Percentiles rank a stretch among this genome's conserved stretches.
These are phyloP conservation scores for Campoplex capitator DNA, from an alignment of 2,888 invertebrate genomes.

Conservation along the genomic window DNA sequence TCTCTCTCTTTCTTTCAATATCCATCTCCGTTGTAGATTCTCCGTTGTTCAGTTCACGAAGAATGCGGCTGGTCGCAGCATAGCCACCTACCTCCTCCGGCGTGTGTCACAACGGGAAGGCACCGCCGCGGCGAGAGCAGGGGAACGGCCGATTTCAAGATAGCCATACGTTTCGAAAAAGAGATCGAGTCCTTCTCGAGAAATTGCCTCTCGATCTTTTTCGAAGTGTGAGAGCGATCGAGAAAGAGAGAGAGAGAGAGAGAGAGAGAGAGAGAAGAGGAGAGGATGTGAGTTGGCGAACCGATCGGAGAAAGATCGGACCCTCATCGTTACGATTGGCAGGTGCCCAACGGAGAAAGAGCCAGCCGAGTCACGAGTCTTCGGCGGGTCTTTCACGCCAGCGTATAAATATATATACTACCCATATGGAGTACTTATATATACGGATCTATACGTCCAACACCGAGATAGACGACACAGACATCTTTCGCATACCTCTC, in stretches of 20 bases:
- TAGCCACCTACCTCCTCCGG: neutral
- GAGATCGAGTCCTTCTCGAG: slow-evolving; percentile 43
- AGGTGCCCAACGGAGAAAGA: slow-evolving; percentile 55
- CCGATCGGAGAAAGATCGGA: slow-evolving; percentile 51
- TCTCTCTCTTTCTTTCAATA: neutral
- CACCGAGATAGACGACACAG: slow-evolving; percentile 30
- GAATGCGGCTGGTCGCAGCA: slow-evolving; percentile 15
- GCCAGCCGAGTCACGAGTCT: slow-evolving; percentile 11
- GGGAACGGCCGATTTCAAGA: slow-evolving; percentile 45
- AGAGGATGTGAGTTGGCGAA: slow-evolving; percentile 36
- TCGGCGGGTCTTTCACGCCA: slow-evolving; percentile 5
- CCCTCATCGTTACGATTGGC: slow-evolving; percentile 66
- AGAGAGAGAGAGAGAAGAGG: slow-evolving; percentile 22
- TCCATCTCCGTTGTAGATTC: neutral
- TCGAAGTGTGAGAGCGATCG: slow-evolving; percentile 40
- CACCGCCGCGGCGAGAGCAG: slow-evolving; percentile 5
- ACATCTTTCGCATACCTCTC: slow-evolving; percentile 58
- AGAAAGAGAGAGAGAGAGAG: neutral
- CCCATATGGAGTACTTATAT: slow-evolving; percentile 24
- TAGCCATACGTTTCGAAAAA: slow-evolving; percentile 51
- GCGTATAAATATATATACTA: slow-evolving; percentile 5
- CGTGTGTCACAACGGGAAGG: slow-evolving; percentile 39
- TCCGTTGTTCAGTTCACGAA: slow-evolving; percentile 15
- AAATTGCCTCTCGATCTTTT: slow-evolving; percentile 32
- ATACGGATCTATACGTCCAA: slow-evolving; percentile 27